These are phyloP conservation scores for Pachyramphus minor DNA, from an alignment of 2,113 vertebrate species.

Conservation along the genomic window DNA sequence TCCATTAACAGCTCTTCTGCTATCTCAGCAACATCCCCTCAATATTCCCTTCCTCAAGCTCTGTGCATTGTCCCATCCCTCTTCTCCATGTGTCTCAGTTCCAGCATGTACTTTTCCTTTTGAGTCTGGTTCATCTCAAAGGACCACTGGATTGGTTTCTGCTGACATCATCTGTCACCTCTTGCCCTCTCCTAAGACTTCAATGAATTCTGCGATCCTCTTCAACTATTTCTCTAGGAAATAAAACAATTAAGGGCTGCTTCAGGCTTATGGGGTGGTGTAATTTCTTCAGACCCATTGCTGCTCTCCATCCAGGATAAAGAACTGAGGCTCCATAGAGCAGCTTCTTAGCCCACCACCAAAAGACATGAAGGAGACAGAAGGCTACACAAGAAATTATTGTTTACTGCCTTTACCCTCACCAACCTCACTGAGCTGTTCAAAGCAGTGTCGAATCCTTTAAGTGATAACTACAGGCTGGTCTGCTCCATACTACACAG, in stretches of 20 bases:
- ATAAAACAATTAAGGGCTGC: background rate
- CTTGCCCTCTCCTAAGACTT: background rate
- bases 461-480: background rate
- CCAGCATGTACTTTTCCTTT: background rate
- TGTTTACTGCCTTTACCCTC: background rate
- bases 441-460: background rate
- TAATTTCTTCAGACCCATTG: background rate
- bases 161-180: background rate
- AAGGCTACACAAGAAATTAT: background rate
- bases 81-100: background rate
- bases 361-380: background rate
- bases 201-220: background rate
- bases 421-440: background rate
- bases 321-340: background rate
- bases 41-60: background rate
- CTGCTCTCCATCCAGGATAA: background rate
- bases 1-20: background rate
- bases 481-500: background rate
- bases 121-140: background rate
- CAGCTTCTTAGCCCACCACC: background rate
- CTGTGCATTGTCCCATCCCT: rapidly evolving
- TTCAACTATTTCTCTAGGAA: background rate
- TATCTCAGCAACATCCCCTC: background rate
- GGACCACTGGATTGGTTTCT: background rate
- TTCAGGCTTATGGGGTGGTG: background rate